Conservation (phyloP, 2,113 vertebrate species). For the Ciconia maguari region DNA sequence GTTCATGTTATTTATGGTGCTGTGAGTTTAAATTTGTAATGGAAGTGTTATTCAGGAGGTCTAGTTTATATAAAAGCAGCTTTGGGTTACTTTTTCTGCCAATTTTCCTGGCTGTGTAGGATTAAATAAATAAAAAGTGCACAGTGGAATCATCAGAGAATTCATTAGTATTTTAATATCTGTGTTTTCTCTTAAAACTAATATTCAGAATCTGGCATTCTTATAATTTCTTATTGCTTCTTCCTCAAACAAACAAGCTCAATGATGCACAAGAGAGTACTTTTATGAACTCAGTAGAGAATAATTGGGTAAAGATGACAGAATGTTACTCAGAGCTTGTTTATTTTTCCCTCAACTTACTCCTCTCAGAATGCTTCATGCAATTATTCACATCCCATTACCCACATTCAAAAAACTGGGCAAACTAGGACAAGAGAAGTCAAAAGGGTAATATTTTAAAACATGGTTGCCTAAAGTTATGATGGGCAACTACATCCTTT, state of each 20-base stretch:
- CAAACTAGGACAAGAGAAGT: background rate
- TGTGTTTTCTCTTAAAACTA: background rate
- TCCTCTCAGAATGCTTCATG: background rate
- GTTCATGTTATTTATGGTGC: background rate
- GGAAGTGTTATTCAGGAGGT: background rate
- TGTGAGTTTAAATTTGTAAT: background rate
- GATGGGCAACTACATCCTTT: background rate
- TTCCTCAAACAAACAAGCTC: background rate
- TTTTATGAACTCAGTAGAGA: background rate
- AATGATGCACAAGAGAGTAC: background rate
- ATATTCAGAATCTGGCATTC: background rate
- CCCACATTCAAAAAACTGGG: background rate
- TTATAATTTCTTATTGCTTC: background rate
- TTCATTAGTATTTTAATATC: slow-evolving; percentile 1
- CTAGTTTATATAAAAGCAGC: background rate
- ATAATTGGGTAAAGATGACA: background rate
- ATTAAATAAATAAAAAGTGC: background rate
- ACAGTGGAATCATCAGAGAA: background rate
- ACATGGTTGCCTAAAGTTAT: background rate
- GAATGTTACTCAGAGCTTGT: background rate
- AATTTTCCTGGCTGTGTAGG: background rate
- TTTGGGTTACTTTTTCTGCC: background rate
- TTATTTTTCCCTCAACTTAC: background rate
- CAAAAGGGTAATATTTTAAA: background rate
- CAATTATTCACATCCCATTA: background rate